A percentile compares a stretch with the other conserved stretches of the same genome.
Conservation (phyloP, 1,140 invertebrate genomes). For the Anoplolepis gracilipes region DNA sequence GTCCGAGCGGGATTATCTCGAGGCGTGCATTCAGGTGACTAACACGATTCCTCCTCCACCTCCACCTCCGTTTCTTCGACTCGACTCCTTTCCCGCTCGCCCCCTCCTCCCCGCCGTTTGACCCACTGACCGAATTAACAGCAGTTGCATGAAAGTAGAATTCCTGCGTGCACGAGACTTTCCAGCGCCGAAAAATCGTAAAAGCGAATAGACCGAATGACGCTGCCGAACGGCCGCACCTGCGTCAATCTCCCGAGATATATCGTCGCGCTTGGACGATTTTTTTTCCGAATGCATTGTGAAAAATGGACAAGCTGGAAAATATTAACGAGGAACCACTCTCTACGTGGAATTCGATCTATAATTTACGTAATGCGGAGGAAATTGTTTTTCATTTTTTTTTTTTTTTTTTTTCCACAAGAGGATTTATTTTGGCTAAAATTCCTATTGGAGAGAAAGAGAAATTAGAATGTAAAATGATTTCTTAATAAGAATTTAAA, state of each 20-base stretch:
- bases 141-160: slow-evolving; percentile 67
- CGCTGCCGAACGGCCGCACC: background rate
- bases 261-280: background rate
- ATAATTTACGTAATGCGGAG: background rate
- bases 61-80: background rate
- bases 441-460: background rate
- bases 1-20: slow-evolving; percentile 85
- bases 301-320: background rate
- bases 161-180: slow-evolving; percentile 53
- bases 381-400: background rate
- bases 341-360: background rate
- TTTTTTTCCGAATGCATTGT: background rate
- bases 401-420: background rate
- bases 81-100: no score
- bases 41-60: slow-evolving; percentile 58
- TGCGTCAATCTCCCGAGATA: background rate
- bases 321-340: background rate
- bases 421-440: background rate
- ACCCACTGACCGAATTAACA: slow-evolving; percentile 70
- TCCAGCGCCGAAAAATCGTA: slow-evolving; percentile 50
- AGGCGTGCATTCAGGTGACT: slow-evolving; percentile 85
- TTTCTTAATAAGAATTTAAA: no score
- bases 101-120: slow-evolving; percentile 7
- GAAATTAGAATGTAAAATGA: background rate
- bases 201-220: slow-evolving; percentile 42